Percentiles rank a stretch among this genome's conserved stretches.
These are phyloP conservation scores for Microplitis manilae DNA, from an alignment of 2,888 invertebrate species.

Conservation along the genomic window DNA sequence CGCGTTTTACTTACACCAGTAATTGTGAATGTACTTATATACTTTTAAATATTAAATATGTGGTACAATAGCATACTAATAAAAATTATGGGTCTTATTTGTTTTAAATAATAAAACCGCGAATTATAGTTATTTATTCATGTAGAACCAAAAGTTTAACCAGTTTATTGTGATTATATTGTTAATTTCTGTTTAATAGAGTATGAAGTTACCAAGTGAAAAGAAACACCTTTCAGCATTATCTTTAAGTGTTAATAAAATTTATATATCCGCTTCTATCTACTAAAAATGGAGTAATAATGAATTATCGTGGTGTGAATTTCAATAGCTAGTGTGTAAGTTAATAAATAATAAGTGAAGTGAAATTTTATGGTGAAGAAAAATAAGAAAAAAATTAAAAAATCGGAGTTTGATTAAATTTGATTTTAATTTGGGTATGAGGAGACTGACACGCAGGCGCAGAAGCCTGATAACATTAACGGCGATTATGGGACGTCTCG, in stretches of 20 bases:
- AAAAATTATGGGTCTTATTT: too few species aligned
- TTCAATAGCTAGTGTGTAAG: too few species aligned
- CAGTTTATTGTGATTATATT: conserved; percentile 30
- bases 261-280: too few species aligned
- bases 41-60: too few species aligned
- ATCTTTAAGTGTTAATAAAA: too few species aligned
- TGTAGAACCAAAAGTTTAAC: conserved; percentile 22
- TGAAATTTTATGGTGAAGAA: neutral
- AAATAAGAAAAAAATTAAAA: conserved; percentile 5
- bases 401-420: neutral
- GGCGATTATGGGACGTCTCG: conserved; percentile 74
- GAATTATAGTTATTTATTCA: neutral
- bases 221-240: too few species aligned
- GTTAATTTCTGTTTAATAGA: neutral
- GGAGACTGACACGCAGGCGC: conserved; percentile 69
- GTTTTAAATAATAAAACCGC: conserved; percentile 8
- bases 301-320: too few species aligned
- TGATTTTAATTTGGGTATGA: conserved; percentile 63
- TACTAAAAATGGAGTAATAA: too few species aligned
- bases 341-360: too few species aligned
- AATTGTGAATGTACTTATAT: too few species aligned
- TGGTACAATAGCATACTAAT: too few species aligned
- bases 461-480: conserved; percentile 68
- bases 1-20: conserved; percentile 44
- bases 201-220: neutral